Evolutionary conservation across 1,140 invertebrate species (phyloP), one percentile per base, ranked within the genome.

Genomic region (Lutraria rhynchaena): DNA sequence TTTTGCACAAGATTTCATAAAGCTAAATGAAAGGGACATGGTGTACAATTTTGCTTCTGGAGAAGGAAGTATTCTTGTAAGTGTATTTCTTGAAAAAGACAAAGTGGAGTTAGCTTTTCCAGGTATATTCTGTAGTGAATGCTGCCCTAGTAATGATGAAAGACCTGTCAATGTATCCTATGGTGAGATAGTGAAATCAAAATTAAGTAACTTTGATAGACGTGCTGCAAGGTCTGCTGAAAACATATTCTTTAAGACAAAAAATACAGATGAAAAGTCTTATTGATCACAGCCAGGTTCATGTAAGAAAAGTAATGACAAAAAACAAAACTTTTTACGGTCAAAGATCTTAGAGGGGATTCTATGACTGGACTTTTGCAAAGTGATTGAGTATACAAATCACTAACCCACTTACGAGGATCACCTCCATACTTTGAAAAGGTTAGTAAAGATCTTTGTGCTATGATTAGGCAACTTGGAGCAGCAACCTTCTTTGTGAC

Each of bases 201-300:
- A 84, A 41, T 55, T 84, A 29, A 22, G 82, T 37, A 80, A 70
- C 81, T 27, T 53, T 22, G 82, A 84, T 37, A 81, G 76, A 70
- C 53, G 71, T 41, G 82, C 70, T 51, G 82, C 82, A 27, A 29
- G 29, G 17, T 60, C 24, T n/a, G 51, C 81, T 31, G 76, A 80
- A 71, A 86, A 82, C 60, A 41, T 82, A n/a, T 86, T 85, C 51
- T 86, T 85, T 44, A 81, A 86, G 77, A 31, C 60, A 15, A 86
- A 86, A 86, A 57, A 57, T 86, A 1, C 83, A 86, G 61, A 82
- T 85, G 71, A 82, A 84, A 22, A 24, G 24, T 1, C 31, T 85
- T 17, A 74, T 82, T 27, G 85, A 80, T 55, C 49, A 81, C 51
- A 77, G 51, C 51, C 29, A 74, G 22, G 4, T 86, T 15, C 67